These are phyloP conservation scores for Embiotoca jacksoni DNA, from an alignment of 2,113 vertebrate species.

Conservation along the genomic window DNA sequence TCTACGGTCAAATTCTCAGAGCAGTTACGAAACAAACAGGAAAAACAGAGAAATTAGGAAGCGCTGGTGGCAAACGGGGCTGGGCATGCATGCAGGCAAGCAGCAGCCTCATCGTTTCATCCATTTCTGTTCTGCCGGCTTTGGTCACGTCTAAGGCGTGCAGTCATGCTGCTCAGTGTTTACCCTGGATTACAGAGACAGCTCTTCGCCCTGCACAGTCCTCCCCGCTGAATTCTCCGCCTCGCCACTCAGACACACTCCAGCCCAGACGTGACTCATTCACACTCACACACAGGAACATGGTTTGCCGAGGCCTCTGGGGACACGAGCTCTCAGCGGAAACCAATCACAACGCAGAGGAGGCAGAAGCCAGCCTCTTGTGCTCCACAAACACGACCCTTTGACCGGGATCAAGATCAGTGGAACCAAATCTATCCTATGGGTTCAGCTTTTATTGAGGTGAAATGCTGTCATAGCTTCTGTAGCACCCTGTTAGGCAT, in stretches of 20 bases:
- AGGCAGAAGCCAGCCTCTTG: constrained; percentile 44
- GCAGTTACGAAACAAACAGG: constrained; percentile 46
- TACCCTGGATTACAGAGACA: constrained; percentile 81
- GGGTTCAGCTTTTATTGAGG: constrained; percentile 58
- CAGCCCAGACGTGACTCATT: constrained; percentile 80
- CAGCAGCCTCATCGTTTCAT: constrained; percentile 70
- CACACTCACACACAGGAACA: constrained; percentile 68
- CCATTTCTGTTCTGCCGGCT: constrained; percentile 72
- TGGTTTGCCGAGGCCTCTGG: constrained; percentile 56
- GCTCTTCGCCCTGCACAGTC: constrained; percentile 71
- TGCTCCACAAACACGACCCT: constrained; percentile 66
- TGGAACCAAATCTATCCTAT: constrained; percentile 53
- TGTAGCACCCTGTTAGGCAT: constrained; percentile 34
- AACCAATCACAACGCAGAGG: constrained; percentile 54
- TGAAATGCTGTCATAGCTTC: constrained; percentile 61
- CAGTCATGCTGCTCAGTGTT: constrained; percentile 83
- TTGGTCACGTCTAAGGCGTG: constrained; percentile 78
- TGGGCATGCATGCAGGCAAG: constrained; percentile 54
- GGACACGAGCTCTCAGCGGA: constrained; percentile 56
- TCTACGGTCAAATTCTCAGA: constrained; percentile 47
- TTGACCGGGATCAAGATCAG: constrained; percentile 71
- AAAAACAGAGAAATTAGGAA: constrained; percentile 55
- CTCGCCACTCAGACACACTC: constrained; percentile 81
- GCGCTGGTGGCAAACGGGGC: constrained; percentile 52
- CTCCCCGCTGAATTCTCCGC: constrained; percentile 74